Base-by-base conservation (phyloP, 1,140 invertebrate species). In the Mycetomoellerius zeteki region DNA sequence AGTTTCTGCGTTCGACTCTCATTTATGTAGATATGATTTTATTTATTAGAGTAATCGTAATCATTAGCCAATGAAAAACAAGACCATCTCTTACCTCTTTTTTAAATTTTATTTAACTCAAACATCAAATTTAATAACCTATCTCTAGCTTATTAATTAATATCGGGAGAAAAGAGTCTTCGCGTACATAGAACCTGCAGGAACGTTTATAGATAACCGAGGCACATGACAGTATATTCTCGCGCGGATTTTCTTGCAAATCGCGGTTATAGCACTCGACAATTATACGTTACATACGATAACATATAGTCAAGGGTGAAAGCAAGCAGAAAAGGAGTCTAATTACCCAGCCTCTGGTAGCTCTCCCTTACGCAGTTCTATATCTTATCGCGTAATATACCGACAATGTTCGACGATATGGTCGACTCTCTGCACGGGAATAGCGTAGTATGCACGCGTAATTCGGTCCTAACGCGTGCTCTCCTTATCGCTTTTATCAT, bases 301-400 rank as follows among this genome's bases (percentile, higher is more conserved):
- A 85, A 72, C 8, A n/a, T 75, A 47, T 10, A 19, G 19, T 52
- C 21, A 54, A 37, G 71, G 50, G n/a, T 50, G 69, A 73, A 21
- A 60, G 62, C 58, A 21, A 72, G 43, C 58, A 21, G 47, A 81
- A 81, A 47, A 50, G 19, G 52, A 75, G 33, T 64, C 73, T 86
- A 86, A 88, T 86, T 88, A 78, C 8, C 43, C 16, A 14, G 47
- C 5, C 24, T 6, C 6, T 52, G 47, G 52, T 82, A 71, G 64
- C 54, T 50, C 54, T 56, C 52, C 47, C n/a, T 71, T 58, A 37
- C 24, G 10, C 1, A 19, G 16, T 12, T 37, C 54, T 19, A 33
- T 78, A 88, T 88, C 86, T 88, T 86, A 88, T 88, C 86, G 21
- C 19, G 33, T 64, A 88, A 88, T 88, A 86, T 75, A 85, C 72